These are phyloP conservation scores for Diorhabda sublineata DNA, from an alignment of 1,140 invertebrate species.

Conservation along the genomic window DNA sequence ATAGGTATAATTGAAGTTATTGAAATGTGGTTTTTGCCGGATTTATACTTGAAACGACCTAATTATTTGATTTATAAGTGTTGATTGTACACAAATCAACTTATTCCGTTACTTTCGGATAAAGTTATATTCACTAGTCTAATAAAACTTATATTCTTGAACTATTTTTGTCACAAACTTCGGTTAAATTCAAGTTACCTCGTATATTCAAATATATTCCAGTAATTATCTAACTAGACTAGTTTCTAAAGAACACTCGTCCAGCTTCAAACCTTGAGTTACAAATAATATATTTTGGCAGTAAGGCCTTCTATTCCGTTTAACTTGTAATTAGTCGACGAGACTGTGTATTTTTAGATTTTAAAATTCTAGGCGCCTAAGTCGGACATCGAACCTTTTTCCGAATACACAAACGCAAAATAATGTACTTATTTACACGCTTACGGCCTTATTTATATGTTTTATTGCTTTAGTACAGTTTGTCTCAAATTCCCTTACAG, in stretches of 20 bases:
- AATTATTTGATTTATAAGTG: no score
- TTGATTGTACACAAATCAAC: no score
- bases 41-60: no score
- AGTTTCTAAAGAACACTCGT: constrained; percentile 7
- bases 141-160: no score
- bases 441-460: constrained; percentile 33
- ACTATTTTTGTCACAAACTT: no score
- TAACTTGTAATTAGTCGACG: constrained; percentile 42
- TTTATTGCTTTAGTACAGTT: background rate
- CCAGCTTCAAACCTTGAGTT: constrained; percentile 20
- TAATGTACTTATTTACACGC: constrained; percentile 40
- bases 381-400: constrained; percentile 45
- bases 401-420: constrained; percentile 40
- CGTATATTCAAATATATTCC: background rate
- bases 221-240: constrained; percentile 2
- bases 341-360: constrained; percentile 46
- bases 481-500: background rate
- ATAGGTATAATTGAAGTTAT: no score
- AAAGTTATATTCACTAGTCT: no score
- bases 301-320: constrained; percentile 42
- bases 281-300: constrained; percentile 39
- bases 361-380: constrained; percentile 46
- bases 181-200: background rate
- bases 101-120: no score
- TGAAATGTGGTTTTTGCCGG: no score